These are phyloP conservation scores for Diadromus collaris DNA, from an alignment of 2,888 invertebrate species.

Conservation along the genomic window DNA sequence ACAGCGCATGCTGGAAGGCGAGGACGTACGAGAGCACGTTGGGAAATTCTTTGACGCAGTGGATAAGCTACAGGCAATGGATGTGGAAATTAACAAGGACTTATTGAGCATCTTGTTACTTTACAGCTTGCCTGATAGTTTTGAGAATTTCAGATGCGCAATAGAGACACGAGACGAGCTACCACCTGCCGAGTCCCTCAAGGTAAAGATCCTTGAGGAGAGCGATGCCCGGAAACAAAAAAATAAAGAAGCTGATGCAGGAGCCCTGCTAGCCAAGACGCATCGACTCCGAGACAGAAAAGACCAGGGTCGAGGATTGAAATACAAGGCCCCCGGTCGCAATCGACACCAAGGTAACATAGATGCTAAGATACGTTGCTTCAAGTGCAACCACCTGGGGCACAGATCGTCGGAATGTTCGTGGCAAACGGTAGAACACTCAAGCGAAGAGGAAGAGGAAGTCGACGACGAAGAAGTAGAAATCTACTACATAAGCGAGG, in stretches of 20 bases:
- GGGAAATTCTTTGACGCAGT: constrained; percentile 59
- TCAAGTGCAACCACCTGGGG: background rate
- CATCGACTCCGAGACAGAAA: no score
- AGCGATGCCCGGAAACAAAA: constrained; percentile 8
- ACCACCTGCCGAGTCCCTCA: constrained; percentile 27
- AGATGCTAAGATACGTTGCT: background rate
- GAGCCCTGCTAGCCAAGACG: constrained; percentile 5
- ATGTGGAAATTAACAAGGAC: constrained; percentile 59
- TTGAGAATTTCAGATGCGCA: constrained; percentile 61
- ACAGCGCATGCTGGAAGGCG: constrained; percentile 34
- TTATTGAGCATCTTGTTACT: constrained; percentile 54
- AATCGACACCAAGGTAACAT: background rate
- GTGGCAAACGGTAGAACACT: background rate
- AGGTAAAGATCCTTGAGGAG: constrained; percentile 14
- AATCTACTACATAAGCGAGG: background rate
- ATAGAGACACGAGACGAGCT: constrained; percentile 63
- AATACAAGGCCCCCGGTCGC: background rate
- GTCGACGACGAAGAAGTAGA: constrained; percentile 14
- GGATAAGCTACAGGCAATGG: constrained; percentile 60
- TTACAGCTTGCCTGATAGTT: constrained; percentile 57
- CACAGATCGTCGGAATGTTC: background rate
- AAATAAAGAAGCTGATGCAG: background rate
- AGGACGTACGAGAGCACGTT: constrained; percentile 52
- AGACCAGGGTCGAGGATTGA: background rate
- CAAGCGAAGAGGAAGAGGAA: constrained; percentile 4